These are phyloP conservation scores for Chesias legatella DNA, from an alignment of 2,888 invertebrate species.

Conservation along the genomic window DNA sequence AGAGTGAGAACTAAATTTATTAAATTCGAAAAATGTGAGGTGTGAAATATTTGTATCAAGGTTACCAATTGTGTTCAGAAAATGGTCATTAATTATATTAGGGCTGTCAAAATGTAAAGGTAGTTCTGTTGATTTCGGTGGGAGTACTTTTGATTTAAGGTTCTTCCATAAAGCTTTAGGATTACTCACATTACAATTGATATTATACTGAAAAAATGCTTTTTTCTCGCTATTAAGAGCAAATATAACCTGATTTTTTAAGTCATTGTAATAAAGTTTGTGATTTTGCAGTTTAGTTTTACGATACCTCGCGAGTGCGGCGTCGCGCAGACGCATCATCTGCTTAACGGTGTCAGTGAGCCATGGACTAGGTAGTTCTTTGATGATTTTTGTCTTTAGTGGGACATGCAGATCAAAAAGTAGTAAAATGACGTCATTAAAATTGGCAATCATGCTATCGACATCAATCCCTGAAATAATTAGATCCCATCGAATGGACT, in stretches of 20 bases:
- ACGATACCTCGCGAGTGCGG: too few species aligned
- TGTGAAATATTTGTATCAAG: too few species aligned
- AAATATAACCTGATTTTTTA: background rate
- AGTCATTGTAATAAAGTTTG: too few species aligned
- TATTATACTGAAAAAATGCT: slow-evolving; percentile 13
- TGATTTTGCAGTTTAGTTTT: too few species aligned
- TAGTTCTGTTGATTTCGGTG: background rate
- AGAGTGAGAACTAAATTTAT: too few species aligned
- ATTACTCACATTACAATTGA: background rate
- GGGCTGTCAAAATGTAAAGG: background rate
- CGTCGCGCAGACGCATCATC: background rate
- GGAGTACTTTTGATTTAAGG: background rate
- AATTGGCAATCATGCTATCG: background rate
- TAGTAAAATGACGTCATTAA: too few species aligned
- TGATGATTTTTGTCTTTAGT: background rate
- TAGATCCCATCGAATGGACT: background rate
- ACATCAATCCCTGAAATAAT: background rate
- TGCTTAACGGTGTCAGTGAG: background rate
- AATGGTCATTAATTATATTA: too few species aligned
- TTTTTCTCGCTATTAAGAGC: slow-evolving; percentile 1
- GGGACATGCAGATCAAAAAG: slow-evolving; percentile 1
- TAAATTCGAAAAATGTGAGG: too few species aligned
- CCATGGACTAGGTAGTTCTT: background rate
- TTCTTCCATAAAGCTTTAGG: background rate
- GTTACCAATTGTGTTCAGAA: too few species aligned